These are phyloP conservation scores for Hypotaenidia philippensis DNA, from an alignment of 2,797 vertebrate genomes.

Conservation along the genomic window DNA sequence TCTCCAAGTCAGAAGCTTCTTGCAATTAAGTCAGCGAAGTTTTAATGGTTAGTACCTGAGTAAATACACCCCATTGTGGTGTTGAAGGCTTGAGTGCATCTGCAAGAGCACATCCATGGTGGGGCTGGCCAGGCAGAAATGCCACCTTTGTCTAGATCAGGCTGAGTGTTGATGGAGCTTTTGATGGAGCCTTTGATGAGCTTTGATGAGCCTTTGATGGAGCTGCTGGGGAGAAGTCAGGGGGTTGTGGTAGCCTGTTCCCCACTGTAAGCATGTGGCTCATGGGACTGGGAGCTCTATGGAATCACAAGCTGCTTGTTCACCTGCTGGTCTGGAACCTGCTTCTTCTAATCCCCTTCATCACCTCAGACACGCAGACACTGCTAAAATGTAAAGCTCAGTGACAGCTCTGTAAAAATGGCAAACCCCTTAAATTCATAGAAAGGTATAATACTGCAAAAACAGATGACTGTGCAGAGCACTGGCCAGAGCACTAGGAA, in stretches of 20 bases:
- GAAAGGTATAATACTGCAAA: not conserved
- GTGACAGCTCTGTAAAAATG: not conserved
- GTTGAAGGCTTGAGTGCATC: not conserved
- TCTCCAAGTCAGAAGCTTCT: not conserved
- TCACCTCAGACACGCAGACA: fast-evolving
- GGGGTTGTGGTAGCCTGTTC: not conserved
- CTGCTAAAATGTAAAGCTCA: not conserved
- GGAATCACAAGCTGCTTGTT: fast-evolving
- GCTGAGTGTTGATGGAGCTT: not conserved
- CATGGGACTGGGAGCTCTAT: not conserved
- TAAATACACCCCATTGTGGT: fast-evolving
- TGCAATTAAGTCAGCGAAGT: not conserved
- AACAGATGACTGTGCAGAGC: not conserved
- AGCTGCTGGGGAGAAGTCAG: not conserved
- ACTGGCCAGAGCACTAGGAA: not conserved
- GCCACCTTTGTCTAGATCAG: not conserved
- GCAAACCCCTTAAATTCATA: not conserved
- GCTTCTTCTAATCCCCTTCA: not conserved
- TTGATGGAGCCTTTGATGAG: fast-evolving
- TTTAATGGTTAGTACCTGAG: not conserved
- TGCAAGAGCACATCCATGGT: fast-evolving
- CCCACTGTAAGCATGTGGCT: fast-evolving
- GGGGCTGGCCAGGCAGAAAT: not conserved
- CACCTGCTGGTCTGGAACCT: not conserved
- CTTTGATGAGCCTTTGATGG: not conserved